Base-by-base conservation (phyloP, 2,888 invertebrate genomes). In the Malthinus flaveolus region DNA sequence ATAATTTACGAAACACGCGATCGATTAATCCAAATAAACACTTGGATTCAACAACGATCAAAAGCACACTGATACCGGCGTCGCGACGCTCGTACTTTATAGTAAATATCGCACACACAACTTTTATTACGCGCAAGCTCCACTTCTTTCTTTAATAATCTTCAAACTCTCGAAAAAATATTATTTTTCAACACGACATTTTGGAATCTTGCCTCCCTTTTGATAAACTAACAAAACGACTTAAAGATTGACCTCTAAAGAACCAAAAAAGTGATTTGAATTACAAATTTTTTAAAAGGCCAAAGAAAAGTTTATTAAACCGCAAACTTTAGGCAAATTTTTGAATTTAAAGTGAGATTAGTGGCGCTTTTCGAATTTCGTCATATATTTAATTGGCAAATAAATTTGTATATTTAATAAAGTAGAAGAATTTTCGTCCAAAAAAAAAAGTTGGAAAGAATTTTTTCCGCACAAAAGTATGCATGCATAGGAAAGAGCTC, bases 61-160 rank as follows among this genome's bases (percentile, higher is more conserved):
- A 55, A 49, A 49, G 42, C 48, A 44, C 49, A 55, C 55, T 55
- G 49, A 32, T 31, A 36, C 37, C 48, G 44, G 44, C 55, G 55
- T 55, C 55, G 48, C 55, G 55, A 49, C 55, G 55, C 55, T 49
- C 42, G 49, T 48, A 49, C 49, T 49, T 55, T 42, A 42, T 55
- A 42, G 55, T 49, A 48, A 55, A 55, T 55, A 49, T 37, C 42
- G 49, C 55, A 44, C 48, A 23, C 23, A 23, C 2, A 55, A 55
- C 55, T 48, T 46, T 37, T 42, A 45, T 49, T 39, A 45, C 55
- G 55, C 55, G 55, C 55, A 55, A 39, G 49, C 55, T 39, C 55
- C 39, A 34, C 44, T 39, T 50, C 23, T 23, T 23, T 23, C 23
- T 23, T 23, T 23, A 23, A 23, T 23, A 23, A 23, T 23, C 23